Base-by-base conservation (phyloP, 1,140 invertebrate species). In the Apis florea region DNA sequence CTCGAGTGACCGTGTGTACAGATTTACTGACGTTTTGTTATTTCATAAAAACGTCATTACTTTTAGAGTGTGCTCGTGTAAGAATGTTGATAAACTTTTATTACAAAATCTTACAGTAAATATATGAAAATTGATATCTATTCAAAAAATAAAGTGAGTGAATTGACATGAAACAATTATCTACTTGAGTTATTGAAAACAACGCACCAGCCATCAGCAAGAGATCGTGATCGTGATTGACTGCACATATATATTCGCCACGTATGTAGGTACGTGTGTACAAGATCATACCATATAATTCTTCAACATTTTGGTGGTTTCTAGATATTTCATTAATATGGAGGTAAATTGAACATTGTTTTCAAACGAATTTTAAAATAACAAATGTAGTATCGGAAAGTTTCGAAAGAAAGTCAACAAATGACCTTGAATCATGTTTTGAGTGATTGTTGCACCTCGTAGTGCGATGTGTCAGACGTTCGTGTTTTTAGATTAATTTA, bases 391-490 rank as follows among this genome's bases (percentile, higher is more conserved):
- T 26, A 21, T 67, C 47, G 26, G 47, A 72, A 58, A 61, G 24
- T 59, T 63, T 80, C 26, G 58, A 26, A 68, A n/a, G 67, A 40
- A 24, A 56, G 15, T 70, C 26, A 53, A 53, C 75, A 31, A 78
- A 68, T 85, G 85, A 85, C 89, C 85, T 89, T 90, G 86, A 74
- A 72, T 78, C 56, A 69, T 77, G 81, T 81, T 76, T 83, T 51
- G 26, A 83, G 40, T 82, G 79, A 87, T 85, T 88, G 84, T 90
- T 90, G 86, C 85, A 83, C 67, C 79, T 81, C 74, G 40, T 72
- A 82, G 83, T 53, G 83, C 83, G 84, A 89, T 89, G 79, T 89
- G 89, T 89, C 89, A 89, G 59, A 83, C 73, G 19, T 17, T 63
- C 26, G 31, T 63, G 70, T 68, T 19, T 73, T 63, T 63, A 82